Base-by-base conservation (phyloP, 1,140 invertebrate species). In the Zophobas morio region DNA sequence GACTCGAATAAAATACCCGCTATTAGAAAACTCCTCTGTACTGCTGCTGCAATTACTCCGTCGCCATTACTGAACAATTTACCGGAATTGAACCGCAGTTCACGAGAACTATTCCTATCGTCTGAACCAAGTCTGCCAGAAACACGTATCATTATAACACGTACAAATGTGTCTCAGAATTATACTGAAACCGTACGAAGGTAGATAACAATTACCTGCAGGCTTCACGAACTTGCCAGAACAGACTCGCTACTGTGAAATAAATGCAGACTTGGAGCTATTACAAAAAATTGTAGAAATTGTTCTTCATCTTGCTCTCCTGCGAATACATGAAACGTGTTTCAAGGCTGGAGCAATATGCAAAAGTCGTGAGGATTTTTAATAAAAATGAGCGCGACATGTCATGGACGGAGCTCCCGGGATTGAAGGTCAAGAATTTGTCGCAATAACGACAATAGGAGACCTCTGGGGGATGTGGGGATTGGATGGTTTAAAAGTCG, bases 121-220 rank as follows among this genome's bases (percentile, higher is more conserved):
- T 51, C 49, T 46, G 6, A 4, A 46, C 6, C 3, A 3, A 46
- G 42, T 4, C 42, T 51, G 49, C 49, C 49, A 51, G 49, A 51
- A 51, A 4, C 49, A 51, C 42, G 49, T 51, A 51, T 51, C 4
- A 51, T 51, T 51, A 51, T 51, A 51, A 51, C n/a, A 51, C 49
- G n/a, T 20, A 51, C 49, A 20, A 51, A 51, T 51, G 49, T 51
- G n/a, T 51, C 49, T 51, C n/a, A n/a, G 49, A 51, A 20, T 51
- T 4, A 51, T 20, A 6, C n/a, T 20, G n/a, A 51, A 51, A 2
- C 6, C 20, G n/a, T 51, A 20, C 49, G 49, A 20, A 4, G 49
- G 49, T 20, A 51, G 49, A 51, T 51, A 51, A 51, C 49, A 2
- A 20, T 51, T 51, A 51, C 49, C 49, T 51, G n/a, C 49, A 51